Conservation (phyloP, 2,888 invertebrate genomes). For the Tipula lateralis region DNA sequence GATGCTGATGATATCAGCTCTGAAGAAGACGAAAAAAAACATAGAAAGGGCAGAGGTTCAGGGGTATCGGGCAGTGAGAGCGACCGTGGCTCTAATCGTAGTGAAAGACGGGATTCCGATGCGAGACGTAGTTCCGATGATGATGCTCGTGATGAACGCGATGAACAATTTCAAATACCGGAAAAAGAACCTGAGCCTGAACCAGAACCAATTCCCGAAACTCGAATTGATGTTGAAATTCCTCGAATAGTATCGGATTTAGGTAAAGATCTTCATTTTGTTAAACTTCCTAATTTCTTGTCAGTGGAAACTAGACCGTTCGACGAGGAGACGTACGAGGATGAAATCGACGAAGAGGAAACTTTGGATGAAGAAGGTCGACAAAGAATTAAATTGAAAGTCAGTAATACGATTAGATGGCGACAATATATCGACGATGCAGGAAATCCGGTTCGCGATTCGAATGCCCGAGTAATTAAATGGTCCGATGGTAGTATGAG, state of each 20-base stretch:
- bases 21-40: slow-evolving; percentile 62
- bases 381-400: slow-evolving; percentile 75
- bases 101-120: slow-evolving; percentile 38
- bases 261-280: slow-evolving; percentile 89
- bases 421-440: slow-evolving; percentile 74
- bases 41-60: slow-evolving; percentile 43
- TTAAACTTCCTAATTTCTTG: slow-evolving; percentile 96
- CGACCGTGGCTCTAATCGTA: slow-evolving; percentile 38
- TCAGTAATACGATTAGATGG: slow-evolving; percentile 98
- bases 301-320: slow-evolving; percentile 97
- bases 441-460: slow-evolving; percentile 78
- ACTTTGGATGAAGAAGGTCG: slow-evolving; percentile 96
- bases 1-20: slow-evolving; percentile 91
- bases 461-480: slow-evolving; percentile 89
- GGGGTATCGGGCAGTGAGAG: slow-evolving; percentile 36
- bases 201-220: slow-evolving; percentile 80
- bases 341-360: slow-evolving; percentile 98
- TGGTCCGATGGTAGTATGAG: slow-evolving; percentile 99
- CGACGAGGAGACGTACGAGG: slow-evolving; percentile 91
- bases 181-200: slow-evolving; percentile 68
- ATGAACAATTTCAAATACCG: slow-evolving; percentile 16
- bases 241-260: slow-evolving; percentile 91
- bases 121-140: slow-evolving; percentile 49
- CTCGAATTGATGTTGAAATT: slow-evolving; percentile 93
- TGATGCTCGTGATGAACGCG: slow-evolving; percentile 45